These are phyloP conservation scores for Urocyon cinereoargenteus DNA, from an alignment of 2,797 vertebrate species.

Conservation along the genomic window DNA sequence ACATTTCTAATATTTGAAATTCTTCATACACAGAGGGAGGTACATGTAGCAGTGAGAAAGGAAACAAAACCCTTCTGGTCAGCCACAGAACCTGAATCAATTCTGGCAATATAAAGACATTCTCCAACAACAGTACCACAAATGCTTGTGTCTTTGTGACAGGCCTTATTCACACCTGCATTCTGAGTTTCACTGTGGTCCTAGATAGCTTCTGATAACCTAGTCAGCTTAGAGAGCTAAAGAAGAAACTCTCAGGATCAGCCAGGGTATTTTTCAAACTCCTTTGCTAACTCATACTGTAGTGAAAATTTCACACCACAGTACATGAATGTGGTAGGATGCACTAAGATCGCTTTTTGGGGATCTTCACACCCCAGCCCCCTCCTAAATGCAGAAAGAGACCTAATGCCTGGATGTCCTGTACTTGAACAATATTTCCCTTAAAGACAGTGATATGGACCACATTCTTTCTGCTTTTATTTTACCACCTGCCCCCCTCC, in stretches of 20 bases:
- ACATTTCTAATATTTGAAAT: slow-evolving; percentile 6
- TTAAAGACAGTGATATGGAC: background rate
- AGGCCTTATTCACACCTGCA: background rate
- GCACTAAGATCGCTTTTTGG: background rate
- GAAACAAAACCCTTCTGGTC: background rate
- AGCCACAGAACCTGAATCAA: background rate
- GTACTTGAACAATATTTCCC: background rate
- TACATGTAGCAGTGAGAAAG: background rate
- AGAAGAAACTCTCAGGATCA: background rate
- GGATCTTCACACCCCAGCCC: background rate
- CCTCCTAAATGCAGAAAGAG: background rate
- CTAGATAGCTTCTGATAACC: background rate
- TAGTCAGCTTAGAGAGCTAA: background rate
- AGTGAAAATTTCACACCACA: background rate
- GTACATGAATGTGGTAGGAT: background rate
- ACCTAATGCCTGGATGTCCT: background rate
- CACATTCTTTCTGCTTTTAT: background rate
- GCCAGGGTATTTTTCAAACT: background rate
- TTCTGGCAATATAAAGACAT: background rate
- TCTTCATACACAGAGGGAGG: background rate
- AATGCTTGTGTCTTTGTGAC: background rate
- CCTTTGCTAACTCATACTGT: background rate
- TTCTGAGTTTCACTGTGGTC: background rate
- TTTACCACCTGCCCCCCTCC: background rate
- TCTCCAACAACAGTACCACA: background rate